Evolutionary conservation across 2,888 invertebrate genomes (phyloP).

Genomic region (Dione juno): DNA sequence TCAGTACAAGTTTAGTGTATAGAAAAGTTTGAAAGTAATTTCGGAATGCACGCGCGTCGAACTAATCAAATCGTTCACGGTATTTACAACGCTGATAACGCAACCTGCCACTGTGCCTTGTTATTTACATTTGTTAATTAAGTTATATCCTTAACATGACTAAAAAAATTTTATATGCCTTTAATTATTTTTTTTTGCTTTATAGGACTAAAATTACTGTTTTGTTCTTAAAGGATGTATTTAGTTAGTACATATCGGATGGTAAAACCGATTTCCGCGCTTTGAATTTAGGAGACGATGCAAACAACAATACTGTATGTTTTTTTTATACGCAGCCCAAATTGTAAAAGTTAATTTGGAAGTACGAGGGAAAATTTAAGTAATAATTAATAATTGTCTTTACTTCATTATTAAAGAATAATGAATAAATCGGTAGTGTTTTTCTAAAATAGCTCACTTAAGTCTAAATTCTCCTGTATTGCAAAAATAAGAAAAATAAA

Average conservation of each 20-base stretch:
- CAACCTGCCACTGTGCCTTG: slow-evolving; percentile 53
- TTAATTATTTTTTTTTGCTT: background rate
- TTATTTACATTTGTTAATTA: slow-evolving; percentile 51
- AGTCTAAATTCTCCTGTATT: too few species aligned
- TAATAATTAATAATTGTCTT: background rate
- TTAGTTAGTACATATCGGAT: background rate
- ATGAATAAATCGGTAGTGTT: too few species aligned
- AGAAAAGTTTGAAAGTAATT: slow-evolving; percentile 79
- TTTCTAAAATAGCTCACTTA: too few species aligned
- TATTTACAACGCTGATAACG: slow-evolving; percentile 76
- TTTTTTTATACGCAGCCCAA: background rate
- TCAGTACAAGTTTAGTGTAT: slow-evolving; percentile 61
- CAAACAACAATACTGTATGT: background rate
- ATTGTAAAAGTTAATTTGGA: background rate
- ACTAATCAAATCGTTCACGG: slow-evolving; percentile 82
- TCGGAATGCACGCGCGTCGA: slow-evolving; percentile 79
- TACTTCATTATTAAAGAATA: background rate
- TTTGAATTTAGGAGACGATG: background rate
- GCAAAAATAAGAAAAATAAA: background rate
- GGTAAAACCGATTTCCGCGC: background rate
- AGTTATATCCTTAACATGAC: background rate
- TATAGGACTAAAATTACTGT: background rate
- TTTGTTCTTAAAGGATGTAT: background rate
- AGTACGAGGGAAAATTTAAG: background rate
- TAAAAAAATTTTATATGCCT: background rate